Evolutionary conservation across 2,888 invertebrate genomes (phyloP), one percentile per base, ranked within the genome.

Genomic region (Dryococelus australis): DNA sequence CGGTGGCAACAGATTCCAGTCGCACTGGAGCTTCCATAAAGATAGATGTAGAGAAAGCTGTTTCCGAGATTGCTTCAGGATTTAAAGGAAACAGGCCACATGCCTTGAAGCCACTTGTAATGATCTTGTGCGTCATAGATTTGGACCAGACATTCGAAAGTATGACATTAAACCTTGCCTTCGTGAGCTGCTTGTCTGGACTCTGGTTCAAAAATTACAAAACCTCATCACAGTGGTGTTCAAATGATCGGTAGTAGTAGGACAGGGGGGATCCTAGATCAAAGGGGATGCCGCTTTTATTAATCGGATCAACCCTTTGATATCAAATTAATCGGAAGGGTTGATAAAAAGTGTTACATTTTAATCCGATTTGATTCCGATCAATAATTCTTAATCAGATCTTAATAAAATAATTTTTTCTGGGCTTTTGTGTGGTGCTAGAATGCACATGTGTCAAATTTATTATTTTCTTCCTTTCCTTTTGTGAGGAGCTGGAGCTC

Each of bases 181-280:
- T 90, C n/a, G 79, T 89, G 10, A 90, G 87, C 79, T 85, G 84
- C 86, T 88, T 83, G 43, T 89, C 88, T 43, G 89, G 88, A 65
- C 89, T 43, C 43, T 86, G 87, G 28, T 86, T 85, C 84, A 86
- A 88, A 47, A 78, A 89, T 86, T n/a, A 43, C n/a, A 90, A 81
- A 20, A 89, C 83, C 83, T 89, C 90, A 84, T 90, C 90, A 89
- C 89, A 90, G 84, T 88, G 87, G 83, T 88, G 85, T 86, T 90
- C 89, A 87, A 89, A 90, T 24, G 88, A 89, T 28, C 85, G 1
- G 35, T 35, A 35, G n/a, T n/a, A n/a, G n/a, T n/a, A n/a, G n/a
- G n/a, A n/a, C n/a, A n/a, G n/a, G n/a, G n/a, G n/a, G n/a, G n/a
- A n/a, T n/a, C n/a, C n/a, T n/a, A n/a, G n/a, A n/a, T n/a, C n/a